phyloP scores from a whole-genome alignment of 2,888 invertebrate genomes.

The Aelia acuminata region DNA sequence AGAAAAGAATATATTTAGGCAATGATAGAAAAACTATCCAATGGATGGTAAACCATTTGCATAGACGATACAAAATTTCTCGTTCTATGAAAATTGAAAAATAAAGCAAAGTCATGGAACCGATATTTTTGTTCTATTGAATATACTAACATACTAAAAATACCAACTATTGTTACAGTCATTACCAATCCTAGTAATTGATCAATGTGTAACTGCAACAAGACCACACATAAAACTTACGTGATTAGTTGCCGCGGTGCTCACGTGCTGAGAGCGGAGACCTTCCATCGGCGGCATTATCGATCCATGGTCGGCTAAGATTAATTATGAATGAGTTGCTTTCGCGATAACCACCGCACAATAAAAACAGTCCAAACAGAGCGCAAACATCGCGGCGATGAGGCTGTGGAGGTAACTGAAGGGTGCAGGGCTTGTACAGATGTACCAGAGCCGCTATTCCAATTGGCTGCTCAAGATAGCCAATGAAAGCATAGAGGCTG shows the following conservation, averaged over 20 bases:
- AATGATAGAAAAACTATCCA: too few species aligned
- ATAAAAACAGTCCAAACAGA: background rate
- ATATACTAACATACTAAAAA: too few species aligned
- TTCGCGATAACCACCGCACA: background rate
- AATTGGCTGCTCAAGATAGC: conserved; percentile 18
- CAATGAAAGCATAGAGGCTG: background rate
- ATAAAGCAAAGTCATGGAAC: too few species aligned
- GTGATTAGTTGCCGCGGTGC: background rate
- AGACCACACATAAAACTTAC: background rate
- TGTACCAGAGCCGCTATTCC: background rate
- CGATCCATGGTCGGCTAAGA: background rate
- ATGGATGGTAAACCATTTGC: too few species aligned
- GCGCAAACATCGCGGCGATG: background rate
- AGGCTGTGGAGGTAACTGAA: background rate
- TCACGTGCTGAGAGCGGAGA: background rate
- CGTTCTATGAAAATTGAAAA: too few species aligned
- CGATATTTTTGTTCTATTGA: too few species aligned
- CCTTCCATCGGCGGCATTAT: conserved; percentile 8
- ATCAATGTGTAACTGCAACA: too few species aligned
- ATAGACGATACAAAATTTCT: too few species aligned
- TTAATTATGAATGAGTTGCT: background rate
- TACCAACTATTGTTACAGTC: too few species aligned
- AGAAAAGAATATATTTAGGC: too few species aligned
- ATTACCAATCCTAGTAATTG: too few species aligned
- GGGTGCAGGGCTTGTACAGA: background rate